phyloP scores from a whole-genome alignment of 1,140 invertebrate genomes.

The Drosophila virilis region DNA sequence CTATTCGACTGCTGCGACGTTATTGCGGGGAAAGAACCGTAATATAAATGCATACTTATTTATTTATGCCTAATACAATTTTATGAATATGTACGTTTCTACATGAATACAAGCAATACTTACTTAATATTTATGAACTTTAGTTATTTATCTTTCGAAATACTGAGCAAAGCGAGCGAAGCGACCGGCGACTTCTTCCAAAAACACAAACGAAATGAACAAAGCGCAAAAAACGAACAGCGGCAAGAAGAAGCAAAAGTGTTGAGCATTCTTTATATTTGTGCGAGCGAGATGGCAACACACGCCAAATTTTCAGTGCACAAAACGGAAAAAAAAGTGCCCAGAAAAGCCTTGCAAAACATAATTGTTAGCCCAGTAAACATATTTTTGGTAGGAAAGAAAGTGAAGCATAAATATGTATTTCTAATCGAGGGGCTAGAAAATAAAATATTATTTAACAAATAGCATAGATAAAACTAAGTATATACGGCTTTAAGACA shows the following conservation, averaged over 20 bases:
- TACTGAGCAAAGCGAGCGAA: background rate
- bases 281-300: constrained; percentile 12
- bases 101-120: too few relatives aligned
- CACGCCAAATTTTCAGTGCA: background rate
- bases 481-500: too few relatives aligned
- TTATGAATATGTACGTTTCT: too few relatives aligned
- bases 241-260: background rate
- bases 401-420: background rate
- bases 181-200: constrained; percentile 2
- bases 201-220: constrained; percentile 7
- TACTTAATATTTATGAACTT: too few relatives aligned
- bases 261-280: too few relatives aligned
- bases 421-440: background rate
- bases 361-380: background rate
- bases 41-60: too few relatives aligned
- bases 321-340: background rate
- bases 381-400: background rate
- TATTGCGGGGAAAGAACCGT: background rate
- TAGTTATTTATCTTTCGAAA: too few relatives aligned
- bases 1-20: too few relatives aligned
- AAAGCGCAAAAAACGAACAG: background rate
- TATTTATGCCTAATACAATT: too few relatives aligned
- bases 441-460: too few relatives aligned
- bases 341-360: too few relatives aligned
- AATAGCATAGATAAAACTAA: too few relatives aligned